These are phyloP conservation scores for Hecatera dysodea DNA, from an alignment of 2,888 invertebrate genomes.

Conservation along the genomic window DNA sequence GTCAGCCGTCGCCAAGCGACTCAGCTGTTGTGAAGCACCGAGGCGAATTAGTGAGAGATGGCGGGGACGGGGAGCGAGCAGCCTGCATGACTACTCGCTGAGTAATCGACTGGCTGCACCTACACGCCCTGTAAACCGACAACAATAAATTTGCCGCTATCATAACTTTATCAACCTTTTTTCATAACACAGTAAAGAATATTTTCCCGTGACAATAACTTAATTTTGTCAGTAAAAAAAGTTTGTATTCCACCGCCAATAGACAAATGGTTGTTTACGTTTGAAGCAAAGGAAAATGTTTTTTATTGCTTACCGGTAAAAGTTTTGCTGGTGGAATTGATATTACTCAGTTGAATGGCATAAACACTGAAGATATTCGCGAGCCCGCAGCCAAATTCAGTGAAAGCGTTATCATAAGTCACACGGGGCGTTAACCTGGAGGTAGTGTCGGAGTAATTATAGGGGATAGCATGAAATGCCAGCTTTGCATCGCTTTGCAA, in stretches of 20 bases:
- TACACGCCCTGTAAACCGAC: constrained; percentile 77
- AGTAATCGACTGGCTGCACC: constrained; percentile 85
- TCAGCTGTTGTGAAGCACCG: constrained; percentile 75
- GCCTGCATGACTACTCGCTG: constrained; percentile 86
- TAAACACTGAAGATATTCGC: constrained; percentile 64
- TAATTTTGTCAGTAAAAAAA: constrained; percentile 28
- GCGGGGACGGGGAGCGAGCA: constrained; percentile 73
- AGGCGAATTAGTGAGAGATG: constrained; percentile 77
- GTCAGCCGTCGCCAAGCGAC: constrained; percentile 84
- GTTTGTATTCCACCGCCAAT: constrained; percentile 47
- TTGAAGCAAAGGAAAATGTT: constrained; percentile 57
- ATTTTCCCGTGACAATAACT: constrained; percentile 32
- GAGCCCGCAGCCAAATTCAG: constrained; percentile 70
- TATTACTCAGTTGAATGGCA: constrained; percentile 26
- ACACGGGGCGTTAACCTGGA: constrained; percentile 54
- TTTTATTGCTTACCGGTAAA: constrained; percentile 51
- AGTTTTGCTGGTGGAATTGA: constrained; percentile 25
- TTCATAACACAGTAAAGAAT: constrained; percentile 36
- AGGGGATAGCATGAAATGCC: constrained; percentile 53
- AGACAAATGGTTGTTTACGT: constrained; percentile 58
- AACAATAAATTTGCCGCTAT: constrained; percentile 53
- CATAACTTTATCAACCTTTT: constrained; percentile 44
- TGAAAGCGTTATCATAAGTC: constrained; percentile 74
- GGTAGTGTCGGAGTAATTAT: constrained; percentile 48
- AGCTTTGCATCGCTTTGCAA: constrained; percentile 32